These are phyloP conservation scores for Leptocoma aspasia DNA, from an alignment of 2,113 vertebrate genomes.

Conservation along the genomic window DNA sequence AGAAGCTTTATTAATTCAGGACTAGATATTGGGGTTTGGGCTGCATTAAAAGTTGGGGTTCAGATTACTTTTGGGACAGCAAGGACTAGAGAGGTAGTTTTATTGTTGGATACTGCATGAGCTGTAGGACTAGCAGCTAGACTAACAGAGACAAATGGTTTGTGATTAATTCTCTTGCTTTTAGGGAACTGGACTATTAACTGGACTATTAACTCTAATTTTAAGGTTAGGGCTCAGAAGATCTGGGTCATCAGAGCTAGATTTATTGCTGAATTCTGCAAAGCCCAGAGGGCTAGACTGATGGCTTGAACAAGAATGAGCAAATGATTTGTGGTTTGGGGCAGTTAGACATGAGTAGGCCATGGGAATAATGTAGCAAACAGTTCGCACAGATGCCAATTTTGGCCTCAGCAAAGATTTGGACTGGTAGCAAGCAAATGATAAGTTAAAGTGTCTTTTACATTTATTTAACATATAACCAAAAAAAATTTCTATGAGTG, in stretches of 20 bases:
- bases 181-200: not conserved
- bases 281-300: constrained; percentile 53
- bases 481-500: not conserved
- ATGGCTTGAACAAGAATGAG: constrained; percentile 47
- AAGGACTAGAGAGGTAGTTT: not conserved
- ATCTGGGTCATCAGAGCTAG: constrained; percentile 39
- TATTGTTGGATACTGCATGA: not conserved
- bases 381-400: constrained; percentile 18
- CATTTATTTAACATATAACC: not conserved
- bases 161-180: constrained; percentile 32
- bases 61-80: not conserved
- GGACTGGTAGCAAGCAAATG: not conserved
- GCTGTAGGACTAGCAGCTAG: not conserved
- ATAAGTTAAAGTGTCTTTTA: not conserved
- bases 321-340: constrained; percentile 50
- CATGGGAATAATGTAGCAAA: constrained; percentile 55
- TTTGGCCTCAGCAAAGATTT: constrained; percentile 1
- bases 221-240: constrained; percentile 55
- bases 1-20: not conserved
- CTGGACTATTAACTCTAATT: constrained; percentile 53
- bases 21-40: not conserved
- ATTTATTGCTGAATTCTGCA: constrained; percentile 63
- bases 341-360: constrained; percentile 42
- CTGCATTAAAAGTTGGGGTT: not conserved
- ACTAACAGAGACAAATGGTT: constrained; percentile 24